Evolutionary conservation across 2,888 invertebrate species (phyloP).

Genomic region (Tuberolachnus salignus): DNA sequence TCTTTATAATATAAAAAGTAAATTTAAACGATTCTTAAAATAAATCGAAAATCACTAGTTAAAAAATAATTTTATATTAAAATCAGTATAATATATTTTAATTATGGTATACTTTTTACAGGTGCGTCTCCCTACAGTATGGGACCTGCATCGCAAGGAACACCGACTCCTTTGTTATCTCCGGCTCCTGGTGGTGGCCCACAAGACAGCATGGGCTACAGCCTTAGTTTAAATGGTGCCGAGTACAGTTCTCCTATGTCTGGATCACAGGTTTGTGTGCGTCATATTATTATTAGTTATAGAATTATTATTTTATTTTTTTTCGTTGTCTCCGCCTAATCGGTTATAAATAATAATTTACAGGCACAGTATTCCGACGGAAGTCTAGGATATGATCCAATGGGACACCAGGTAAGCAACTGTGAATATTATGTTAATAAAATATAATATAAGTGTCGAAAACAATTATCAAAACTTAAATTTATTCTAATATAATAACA

Average conservation of each 20-base stretch:
- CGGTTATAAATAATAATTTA: constrained; percentile 56
- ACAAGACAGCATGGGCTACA: constrained; percentile 91
- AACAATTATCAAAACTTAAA: too few relatives aligned
- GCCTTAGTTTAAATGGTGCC: constrained; percentile 89
- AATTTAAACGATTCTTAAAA: too few relatives aligned
- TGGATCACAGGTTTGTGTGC: constrained; percentile 60
- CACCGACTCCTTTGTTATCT: constrained; percentile 93
- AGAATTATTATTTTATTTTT: constrained; percentile 4
- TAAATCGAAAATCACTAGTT: too few relatives aligned
- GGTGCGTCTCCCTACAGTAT: constrained; percentile 86
- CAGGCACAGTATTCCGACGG: constrained; percentile 83
- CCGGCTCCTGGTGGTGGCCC: constrained; percentile 78
- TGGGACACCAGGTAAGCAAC: constrained; percentile 76
- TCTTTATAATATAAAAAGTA: too few relatives aligned
- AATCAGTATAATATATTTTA: too few relatives aligned
- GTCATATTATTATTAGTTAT: constrained; percentile 16
- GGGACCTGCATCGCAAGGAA: constrained; percentile 83
- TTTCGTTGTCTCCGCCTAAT: neutral
- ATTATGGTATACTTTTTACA: constrained; percentile 61
- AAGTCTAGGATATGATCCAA: constrained; percentile 89
- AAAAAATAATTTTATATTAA: too few relatives aligned
- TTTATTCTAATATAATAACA: too few relatives aligned
- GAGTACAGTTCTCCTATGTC: constrained; percentile 72
- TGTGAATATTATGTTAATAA: constrained; percentile 53
- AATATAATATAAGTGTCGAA: neutral